Conservation (phyloP, 2,888 invertebrate genomes). For the Odontomyia ornata region DNA sequence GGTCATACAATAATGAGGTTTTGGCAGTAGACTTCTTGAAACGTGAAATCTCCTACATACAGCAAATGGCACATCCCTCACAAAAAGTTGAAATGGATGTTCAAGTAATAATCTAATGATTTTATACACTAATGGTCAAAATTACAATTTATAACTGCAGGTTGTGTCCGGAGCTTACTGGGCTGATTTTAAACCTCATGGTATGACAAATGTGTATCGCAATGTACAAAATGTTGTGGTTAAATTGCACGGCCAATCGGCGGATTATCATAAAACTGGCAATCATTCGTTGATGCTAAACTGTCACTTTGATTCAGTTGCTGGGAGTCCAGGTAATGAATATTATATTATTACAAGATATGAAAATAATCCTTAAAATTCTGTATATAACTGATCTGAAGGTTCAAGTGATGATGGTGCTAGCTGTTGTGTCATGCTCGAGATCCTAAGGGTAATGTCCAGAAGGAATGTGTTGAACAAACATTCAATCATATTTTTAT, state of each 20-base stretch:
- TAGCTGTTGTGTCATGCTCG: slow-evolving; percentile 73
- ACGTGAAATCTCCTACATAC: slow-evolving; percentile 66
- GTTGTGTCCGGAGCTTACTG: slow-evolving; percentile 77
- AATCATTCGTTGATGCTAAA: slow-evolving; percentile 79
- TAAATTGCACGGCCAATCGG: slow-evolving; percentile 70
- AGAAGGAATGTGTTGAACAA: slow-evolving; percentile 63
- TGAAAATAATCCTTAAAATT: neutral
- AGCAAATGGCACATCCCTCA: slow-evolving; percentile 66
- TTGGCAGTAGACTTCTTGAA: slow-evolving; percentile 71
- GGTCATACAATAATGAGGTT: slow-evolving; percentile 85
- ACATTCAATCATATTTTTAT: slow-evolving; percentile 74
- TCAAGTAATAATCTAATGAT: slow-evolving; percentile 63
- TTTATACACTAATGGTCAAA: too few species aligned
- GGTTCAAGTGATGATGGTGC: slow-evolving; percentile 60
- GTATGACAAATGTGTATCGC: slow-evolving; percentile 83
- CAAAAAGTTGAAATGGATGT: slow-evolving; percentile 73
- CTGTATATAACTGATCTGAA: slow-evolving; percentile 46
- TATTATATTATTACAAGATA: neutral
- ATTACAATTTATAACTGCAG: slow-evolving; percentile 55
- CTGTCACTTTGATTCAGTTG: slow-evolving; percentile 91
- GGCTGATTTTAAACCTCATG: slow-evolving; percentile 75
- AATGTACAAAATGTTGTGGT: slow-evolving; percentile 84
- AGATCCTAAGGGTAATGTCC: slow-evolving; percentile 70
- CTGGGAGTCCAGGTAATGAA: slow-evolving; percentile 80
- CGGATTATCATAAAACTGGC: slow-evolving; percentile 59